Conservation (phyloP, 2,797 vertebrate genomes). For the Sebastes oblongus region DNA sequence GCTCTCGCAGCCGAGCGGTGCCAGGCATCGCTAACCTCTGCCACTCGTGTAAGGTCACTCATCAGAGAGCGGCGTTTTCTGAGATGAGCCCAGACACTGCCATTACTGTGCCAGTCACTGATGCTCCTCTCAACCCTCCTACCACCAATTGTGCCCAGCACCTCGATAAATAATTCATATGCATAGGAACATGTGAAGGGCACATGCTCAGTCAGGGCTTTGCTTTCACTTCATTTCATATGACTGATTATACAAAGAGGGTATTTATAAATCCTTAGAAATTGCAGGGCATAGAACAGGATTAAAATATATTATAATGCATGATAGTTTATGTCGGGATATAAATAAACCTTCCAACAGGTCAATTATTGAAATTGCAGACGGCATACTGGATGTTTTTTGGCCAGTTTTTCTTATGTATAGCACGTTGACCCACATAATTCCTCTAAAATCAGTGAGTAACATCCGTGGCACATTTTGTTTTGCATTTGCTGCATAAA, state of each 20-base stretch:
- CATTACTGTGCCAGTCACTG: constrained; percentile 65
- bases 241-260: constrained; percentile 17
- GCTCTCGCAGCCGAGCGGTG: constrained; percentile 7
- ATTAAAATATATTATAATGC: background rate
- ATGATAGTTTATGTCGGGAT: background rate
- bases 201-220: constrained; percentile 45
- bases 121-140: constrained; percentile 45
- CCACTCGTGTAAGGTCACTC: constrained; percentile 55
- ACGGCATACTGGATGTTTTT: background rate
- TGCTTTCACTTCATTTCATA: constrained; percentile 21
- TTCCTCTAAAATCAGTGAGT: background rate
- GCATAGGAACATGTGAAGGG: constrained; percentile 61
- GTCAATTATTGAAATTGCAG: background rate
- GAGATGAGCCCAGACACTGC: constrained; percentile 42
- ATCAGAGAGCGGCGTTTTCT: constrained; percentile 45
- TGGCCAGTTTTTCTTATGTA: background rate
- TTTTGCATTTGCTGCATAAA: constrained; percentile 11
- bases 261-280: background rate
- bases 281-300: background rate
- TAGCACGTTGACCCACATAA: constrained; percentile 1
- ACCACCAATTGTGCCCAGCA: constrained; percentile 54
- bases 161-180: constrained; percentile 72
- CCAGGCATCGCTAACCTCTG: constrained; percentile 49
- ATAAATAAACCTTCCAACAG: background rate
- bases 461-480: constrained; percentile 12